phyloP scores from a whole-genome alignment of 2,113 vertebrate genomes.

The Elanus axillaris region DNA sequence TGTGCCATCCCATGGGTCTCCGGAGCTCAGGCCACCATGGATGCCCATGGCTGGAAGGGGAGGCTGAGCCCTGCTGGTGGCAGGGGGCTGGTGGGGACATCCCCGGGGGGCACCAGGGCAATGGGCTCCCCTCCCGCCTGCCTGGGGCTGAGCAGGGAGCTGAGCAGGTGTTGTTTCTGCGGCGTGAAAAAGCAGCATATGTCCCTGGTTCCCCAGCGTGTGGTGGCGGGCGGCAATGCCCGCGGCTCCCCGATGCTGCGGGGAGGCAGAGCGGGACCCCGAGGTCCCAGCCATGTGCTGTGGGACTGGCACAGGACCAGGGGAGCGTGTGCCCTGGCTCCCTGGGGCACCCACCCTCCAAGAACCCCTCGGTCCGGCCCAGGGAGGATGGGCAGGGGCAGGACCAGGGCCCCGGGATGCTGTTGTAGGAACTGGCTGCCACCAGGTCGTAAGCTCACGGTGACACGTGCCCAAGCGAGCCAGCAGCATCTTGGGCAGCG shows the following conservation, averaged over 20 bases:
- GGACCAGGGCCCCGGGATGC: accelerated
- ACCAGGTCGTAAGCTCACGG: background rate
- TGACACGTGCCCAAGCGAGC: accelerated
- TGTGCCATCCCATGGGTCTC: accelerated
- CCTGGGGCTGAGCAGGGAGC: conserved; percentile 53
- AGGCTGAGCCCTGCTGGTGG: background rate
- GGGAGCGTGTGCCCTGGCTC: background rate
- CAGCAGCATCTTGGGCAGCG: background rate
- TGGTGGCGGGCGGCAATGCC: background rate
- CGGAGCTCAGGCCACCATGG: background rate
- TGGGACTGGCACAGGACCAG: background rate
- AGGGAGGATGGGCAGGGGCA: background rate
- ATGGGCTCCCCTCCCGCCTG: background rate
- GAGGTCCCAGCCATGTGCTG: background rate
- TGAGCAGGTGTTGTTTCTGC: conserved; percentile 59
- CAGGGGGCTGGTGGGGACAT: background rate
- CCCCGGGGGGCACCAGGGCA: background rate
- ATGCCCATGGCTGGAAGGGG: background rate
- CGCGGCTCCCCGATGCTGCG: accelerated
- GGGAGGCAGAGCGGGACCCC: background rate
- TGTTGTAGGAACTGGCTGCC: background rate
- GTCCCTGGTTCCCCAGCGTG: background rate
- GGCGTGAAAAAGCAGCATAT: conserved; percentile 68
- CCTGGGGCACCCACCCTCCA: background rate
- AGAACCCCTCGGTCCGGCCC: background rate